Conservation (phyloP, 2,888 invertebrate species). For the Pollenia amentaria region DNA sequence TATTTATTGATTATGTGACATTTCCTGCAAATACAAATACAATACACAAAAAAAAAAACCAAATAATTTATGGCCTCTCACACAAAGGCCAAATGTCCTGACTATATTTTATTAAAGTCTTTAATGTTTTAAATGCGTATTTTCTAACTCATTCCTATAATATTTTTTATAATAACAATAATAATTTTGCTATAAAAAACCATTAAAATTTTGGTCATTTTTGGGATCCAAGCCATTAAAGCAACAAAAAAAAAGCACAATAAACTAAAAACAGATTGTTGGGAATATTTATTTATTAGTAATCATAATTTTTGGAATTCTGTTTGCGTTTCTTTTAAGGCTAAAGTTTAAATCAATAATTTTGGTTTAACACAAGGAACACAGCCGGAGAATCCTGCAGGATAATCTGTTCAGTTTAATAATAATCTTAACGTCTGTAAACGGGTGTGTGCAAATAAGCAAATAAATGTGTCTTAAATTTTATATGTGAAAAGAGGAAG, state of each 20-base stretch:
- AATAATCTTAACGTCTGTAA: neutral
- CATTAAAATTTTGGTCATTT: conserved; percentile 48
- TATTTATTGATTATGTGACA: conserved; percentile 68
- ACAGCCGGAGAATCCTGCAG: neutral
- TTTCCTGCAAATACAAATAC: conserved; percentile 52
- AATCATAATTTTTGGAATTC: neutral
- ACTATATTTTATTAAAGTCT: conserved; percentile 37
- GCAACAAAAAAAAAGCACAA: neutral
- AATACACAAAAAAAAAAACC: neutral
- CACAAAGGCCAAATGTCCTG: conserved; percentile 7
- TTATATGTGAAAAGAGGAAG: neutral
- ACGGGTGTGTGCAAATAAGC: neutral
- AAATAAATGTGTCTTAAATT: neutral
- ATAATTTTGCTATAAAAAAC: conserved; percentile 40
- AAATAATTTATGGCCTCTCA: conserved; percentile 57
- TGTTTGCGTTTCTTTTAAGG: conserved; percentile 17
- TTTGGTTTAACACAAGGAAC: conserved; percentile 9
- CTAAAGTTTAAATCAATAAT: conserved; percentile 68
- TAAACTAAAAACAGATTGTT: conserved; percentile 36
- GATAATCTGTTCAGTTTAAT: conserved; percentile 37
- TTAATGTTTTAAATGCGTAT: neutral
- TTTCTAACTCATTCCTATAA: conserved; percentile 6
- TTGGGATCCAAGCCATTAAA: neutral
- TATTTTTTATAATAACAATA: neutral
- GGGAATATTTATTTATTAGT: neutral